Evolutionary conservation across 2,113 vertebrate species (phyloP).

Genomic region (Pachypanchax playfairii): DNA sequence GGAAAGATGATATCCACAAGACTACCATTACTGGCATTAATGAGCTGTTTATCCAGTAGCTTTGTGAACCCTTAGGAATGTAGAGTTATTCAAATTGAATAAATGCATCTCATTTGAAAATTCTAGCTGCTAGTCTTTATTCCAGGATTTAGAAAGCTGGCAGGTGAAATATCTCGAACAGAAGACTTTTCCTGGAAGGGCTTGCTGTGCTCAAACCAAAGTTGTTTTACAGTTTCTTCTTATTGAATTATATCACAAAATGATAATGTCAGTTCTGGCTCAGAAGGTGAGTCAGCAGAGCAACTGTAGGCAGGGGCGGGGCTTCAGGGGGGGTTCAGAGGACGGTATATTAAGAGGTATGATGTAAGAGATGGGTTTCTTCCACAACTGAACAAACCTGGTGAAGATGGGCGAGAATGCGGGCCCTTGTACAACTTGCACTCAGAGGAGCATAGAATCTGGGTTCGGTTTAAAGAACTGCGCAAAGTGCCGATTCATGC

Average conservation of each 20-base stretch:
- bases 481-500: too few relatives aligned
- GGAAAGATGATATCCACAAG: background rate
- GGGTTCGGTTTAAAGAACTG: too few relatives aligned
- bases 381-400: too few relatives aligned
- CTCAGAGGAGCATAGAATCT: too few relatives aligned
- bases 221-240: background rate
- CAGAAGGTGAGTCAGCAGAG: slow-evolving; percentile 1
- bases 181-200: background rate
- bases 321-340: too few relatives aligned
- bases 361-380: too few relatives aligned
- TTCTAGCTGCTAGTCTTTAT: background rate
- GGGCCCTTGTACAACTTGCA: too few relatives aligned
- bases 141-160: background rate
- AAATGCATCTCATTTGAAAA: background rate
- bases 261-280: slow-evolving; percentile 2
- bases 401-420: too few relatives aligned
- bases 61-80: background rate
- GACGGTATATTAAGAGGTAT: too few relatives aligned
- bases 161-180: slow-evolving; percentile 32
- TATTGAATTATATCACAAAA: background rate
- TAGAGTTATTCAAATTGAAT: background rate
- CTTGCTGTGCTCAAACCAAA: slow-evolving; percentile 1
- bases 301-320: too few relatives aligned
- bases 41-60: slow-evolving; percentile 8
- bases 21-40: slow-evolving; percentile 8